Base-by-base conservation (phyloP, 2,888 invertebrate species). In the Campopleginae sp. region DNA sequence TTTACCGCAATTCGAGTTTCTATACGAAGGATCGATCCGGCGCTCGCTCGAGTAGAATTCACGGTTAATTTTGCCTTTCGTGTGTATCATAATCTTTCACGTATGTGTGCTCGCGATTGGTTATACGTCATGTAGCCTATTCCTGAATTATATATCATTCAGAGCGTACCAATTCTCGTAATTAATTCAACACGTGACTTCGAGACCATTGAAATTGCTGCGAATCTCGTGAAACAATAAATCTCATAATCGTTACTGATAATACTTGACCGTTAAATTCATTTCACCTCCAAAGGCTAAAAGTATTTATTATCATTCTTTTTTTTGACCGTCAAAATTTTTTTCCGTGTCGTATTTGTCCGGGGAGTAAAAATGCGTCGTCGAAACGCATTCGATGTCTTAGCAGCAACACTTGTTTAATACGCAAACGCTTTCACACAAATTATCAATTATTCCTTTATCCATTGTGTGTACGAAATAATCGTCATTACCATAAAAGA, bases 141-240 rank as follows among this genome's bases (percentile, higher is more conserved):
- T 27, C 27, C n/a, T 58, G 61, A 76, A 61, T 38, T 23, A 75
- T 71, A 72, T 54, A 72, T 82, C 38, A 65, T 54, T 77, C 44
- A 54, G 51, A 42, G 48, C 38, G 14, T 33, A 75, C 72, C 58
- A 75, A 54, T 63, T 77, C 31, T 82, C 72, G 65, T 66, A 65
- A 77, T 82, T 71, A 82, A 81, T 81, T 75, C 61, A 80, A 44
- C 54, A 58, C 58, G 46, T 65, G 38, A 42, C 48, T 27, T 72
- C 54, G 54, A 54, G 33, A 76, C 19, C 54, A n/a, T 5, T 5
- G 23, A 54, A 72, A 58, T 44, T 44, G 7, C 58, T 31, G 54
- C 71, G 23, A 6, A 46, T 44, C 54, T 54, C 65, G 33, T 12
- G 17, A n/a, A 44, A 42, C 51, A 58, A 63, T 71, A 12, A 48